Conservation (phyloP, 2,797 vertebrate genomes). For the Halcyon smyrnensis region DNA sequence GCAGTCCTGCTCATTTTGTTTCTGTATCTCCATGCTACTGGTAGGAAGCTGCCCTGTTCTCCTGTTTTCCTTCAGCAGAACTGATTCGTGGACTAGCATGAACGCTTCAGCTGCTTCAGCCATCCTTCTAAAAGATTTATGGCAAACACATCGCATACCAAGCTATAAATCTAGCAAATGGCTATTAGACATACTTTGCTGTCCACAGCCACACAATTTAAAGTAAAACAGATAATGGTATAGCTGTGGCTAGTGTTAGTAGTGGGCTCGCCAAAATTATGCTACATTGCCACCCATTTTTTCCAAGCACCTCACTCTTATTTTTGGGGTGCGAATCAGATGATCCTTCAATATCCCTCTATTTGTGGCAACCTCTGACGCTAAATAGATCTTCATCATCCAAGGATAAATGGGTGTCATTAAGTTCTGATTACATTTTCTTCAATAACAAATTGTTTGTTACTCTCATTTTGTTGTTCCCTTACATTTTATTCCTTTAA, state of each 20-base stretch:
- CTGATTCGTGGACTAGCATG: neutral
- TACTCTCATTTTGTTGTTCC: neutral
- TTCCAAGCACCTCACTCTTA: neutral
- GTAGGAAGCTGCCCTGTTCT: neutral
- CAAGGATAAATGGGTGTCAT: neutral
- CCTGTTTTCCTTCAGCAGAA: neutral
- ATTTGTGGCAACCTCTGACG: neutral
- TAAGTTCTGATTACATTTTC: neutral
- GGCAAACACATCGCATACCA: neutral
- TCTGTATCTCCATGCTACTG: neutral
- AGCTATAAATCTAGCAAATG: constrained; percentile 58
- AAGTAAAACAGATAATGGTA: constrained; percentile 36
- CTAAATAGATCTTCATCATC: neutral
- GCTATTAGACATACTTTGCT: constrained; percentile 51
- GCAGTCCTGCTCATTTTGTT: neutral
- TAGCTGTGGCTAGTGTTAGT: neutral
- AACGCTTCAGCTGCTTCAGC: constrained; percentile 15
- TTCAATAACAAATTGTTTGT: neutral
- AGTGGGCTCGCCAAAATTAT: neutral
- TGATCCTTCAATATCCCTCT: neutral
- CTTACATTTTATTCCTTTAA: neutral
- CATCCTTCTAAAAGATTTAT: constrained; percentile 55
- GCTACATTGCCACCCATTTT: neutral
- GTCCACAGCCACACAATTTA: constrained; percentile 37
- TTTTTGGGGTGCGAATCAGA: neutral